Evolutionary conservation across 2,888 invertebrate genomes (phyloP), one percentile per base, ranked within the genome.

Genomic region (Ectemnius cavifrons): DNA sequence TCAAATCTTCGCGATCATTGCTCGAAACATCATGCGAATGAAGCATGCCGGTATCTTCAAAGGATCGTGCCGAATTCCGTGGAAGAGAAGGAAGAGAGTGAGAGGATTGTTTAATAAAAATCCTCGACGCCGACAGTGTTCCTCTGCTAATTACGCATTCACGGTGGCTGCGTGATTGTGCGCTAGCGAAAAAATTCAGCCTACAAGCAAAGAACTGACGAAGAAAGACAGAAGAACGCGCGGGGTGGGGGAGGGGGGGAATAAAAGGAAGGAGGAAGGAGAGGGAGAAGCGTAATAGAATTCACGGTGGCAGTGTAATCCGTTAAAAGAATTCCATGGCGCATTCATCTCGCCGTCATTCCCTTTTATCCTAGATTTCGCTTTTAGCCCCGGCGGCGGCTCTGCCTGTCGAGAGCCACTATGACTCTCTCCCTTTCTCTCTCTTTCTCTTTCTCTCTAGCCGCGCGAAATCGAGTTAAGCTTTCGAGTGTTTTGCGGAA

Each of bases 1-100:
- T 82, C 75, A 80, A 83, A 82, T 84, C 83, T 83, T 46, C 16
- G 14, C 37, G 16, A 4, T 11, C 52, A 13, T 14, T 13, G 52
- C n/a, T 52, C 52, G 52, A 52, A 14, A 11, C n/a, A 6, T 52
- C 52, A 16, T 52, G 16, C 1, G 6, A 16, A 52, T 52, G 52
- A 52, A 52, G 4, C n/a, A 14, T 52, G 5, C 6, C n/a, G 52
- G 52, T 16, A 13, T 4, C 52, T 16, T 52, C 52, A 52, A 52
- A 52, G 52, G 2, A 4, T 14, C 16, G 16, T 0, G 0, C 5
- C 0, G 52, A 52, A 52, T 52, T 52, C 8, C 11, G 8, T n/a
- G n/a, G n/a, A n/a, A n/a, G n/a, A 37, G 11, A 6, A 8, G 8
- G 37, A 37, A 37, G 5, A 2, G 2, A 23, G 23, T 1, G 37